These are phyloP conservation scores for Rhagium mordax DNA, from an alignment of 2,888 invertebrate species.

Conservation along the genomic window DNA sequence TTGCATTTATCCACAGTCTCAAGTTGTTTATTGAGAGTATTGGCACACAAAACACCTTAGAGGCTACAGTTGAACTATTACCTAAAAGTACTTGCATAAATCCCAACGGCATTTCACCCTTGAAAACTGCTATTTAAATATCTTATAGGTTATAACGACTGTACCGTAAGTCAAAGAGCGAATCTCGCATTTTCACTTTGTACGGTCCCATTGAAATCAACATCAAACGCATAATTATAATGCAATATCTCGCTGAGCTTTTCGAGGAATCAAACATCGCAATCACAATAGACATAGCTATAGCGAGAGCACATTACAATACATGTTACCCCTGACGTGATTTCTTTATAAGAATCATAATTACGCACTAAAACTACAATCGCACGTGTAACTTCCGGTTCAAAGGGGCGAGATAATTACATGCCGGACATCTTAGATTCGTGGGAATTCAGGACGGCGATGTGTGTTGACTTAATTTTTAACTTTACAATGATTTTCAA, in stretches of 20 bases:
- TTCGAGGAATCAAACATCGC: slow-evolving; percentile 52
- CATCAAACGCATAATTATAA: slow-evolving; percentile 59
- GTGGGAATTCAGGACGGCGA: slow-evolving; percentile 57
- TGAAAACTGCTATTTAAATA: background rate
- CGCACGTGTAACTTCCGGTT: slow-evolving; percentile 67
- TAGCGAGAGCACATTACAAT: slow-evolving; percentile 54
- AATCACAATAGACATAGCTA: slow-evolving; percentile 36
- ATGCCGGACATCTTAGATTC: slow-evolving; percentile 63
- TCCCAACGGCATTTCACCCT: background rate
- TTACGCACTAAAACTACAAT: slow-evolving; percentile 58
- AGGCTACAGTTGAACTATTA: background rate
- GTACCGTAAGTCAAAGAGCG: slow-evolving; percentile 38
- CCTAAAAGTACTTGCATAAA: background rate
- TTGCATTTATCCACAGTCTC: too few relatives aligned
- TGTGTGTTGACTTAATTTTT: slow-evolving; percentile 27
- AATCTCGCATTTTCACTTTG: slow-evolving; percentile 34
- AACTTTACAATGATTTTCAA: slow-evolving; percentile 28
- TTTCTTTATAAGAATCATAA: slow-evolving; percentile 56
- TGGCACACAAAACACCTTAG: too few relatives aligned
- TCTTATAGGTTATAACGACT: slow-evolving; percentile 19
- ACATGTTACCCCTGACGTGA: slow-evolving; percentile 57
- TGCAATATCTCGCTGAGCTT: slow-evolving; percentile 59
- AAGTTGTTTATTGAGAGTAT: too few relatives aligned
- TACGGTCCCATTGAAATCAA: slow-evolving; percentile 43
- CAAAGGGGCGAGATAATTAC: slow-evolving; percentile 62